Base-by-base conservation (phyloP, 2,888 invertebrate genomes). In the Lasius fuliginosus region DNA sequence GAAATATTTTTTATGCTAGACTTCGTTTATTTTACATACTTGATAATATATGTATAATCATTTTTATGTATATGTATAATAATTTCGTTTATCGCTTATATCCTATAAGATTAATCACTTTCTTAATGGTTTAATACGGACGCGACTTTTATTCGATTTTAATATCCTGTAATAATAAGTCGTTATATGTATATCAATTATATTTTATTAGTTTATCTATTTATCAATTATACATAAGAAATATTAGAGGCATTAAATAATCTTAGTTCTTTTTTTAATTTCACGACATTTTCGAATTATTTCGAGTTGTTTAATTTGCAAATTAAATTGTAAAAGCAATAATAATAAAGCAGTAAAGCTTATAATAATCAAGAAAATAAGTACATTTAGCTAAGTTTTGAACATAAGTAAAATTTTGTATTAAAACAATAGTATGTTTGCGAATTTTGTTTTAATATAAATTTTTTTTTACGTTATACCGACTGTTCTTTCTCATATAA, bases 81-180 rank as follows among this genome's bases (percentile, higher is more conserved):
- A 1, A 12, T 67, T 67, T 12, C 33, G 2, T 67, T 40, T 23
- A 60, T 33, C 18, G n/a, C 23, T 42, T 42, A 1, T 30, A 46
- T 46, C 42, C 18, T 18, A 27, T 18, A 27, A 67, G n/a, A n/a
- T 40, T 65, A 42, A 8, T n/a, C 18, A 64, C 18, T 64, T 67
- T 42, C 15, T 53, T n/a, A 27, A 27, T 33, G 8, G 53, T 9
- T 18, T 36, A 27, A 42, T 67, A n/a, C 8, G 1, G 42, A 42
- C 0, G 18, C 18, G 1, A 11, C 1, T 33, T 68, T 68, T 30
- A 68, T 30, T 18, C 2, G 4, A 46, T 68, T 27, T 68, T 68
- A 68, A 68, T 46, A 67, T 18, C 5, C 42, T 67, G 3, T 23
- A 65, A 65, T 12, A n/a, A 46, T 65, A 40, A 42, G 40, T 67